Conservation (phyloP, 2,113 vertebrate species). For the Amphiprion ocellaris region DNA sequence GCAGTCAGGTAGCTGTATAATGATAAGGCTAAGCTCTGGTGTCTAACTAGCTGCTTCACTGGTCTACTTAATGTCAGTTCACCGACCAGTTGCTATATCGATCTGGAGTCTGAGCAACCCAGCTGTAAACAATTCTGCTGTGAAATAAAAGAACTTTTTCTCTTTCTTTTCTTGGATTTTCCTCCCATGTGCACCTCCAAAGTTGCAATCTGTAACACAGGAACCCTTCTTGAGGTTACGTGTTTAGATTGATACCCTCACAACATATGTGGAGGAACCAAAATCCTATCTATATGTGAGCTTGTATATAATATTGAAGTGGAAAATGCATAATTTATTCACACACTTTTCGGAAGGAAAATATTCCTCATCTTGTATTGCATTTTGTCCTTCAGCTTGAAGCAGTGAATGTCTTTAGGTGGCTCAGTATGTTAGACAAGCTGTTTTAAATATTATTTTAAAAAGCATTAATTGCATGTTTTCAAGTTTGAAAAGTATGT, state of each 20-base stretch:
- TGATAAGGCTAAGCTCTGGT: slow-evolving; percentile 57
- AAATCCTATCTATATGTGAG: not conserved
- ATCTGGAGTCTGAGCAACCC: slow-evolving; percentile 50
- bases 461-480: slow-evolving; percentile 78
- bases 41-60: slow-evolving; percentile 75
- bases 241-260: not conserved
- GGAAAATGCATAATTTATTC: too few relatives aligned
- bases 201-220: slow-evolving; percentile 10
- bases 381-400: slow-evolving; percentile 85
- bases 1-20: slow-evolving; percentile 45
- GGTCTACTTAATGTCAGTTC: slow-evolving; percentile 69
- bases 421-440: slow-evolving; percentile 78
- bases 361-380: slow-evolving; percentile 79
- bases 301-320: not conserved
- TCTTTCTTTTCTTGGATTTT: slow-evolving; percentile 38
- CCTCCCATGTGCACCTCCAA: slow-evolving; percentile 13
- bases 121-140: slow-evolving; percentile 52
- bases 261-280: not conserved
- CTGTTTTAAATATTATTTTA: slow-evolving; percentile 76
- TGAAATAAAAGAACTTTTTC: slow-evolving; percentile 29
- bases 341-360: slow-evolving; percentile 32
- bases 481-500: slow-evolving; percentile 77
- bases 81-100: slow-evolving; percentile 60
- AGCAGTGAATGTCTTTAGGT: slow-evolving; percentile 83
- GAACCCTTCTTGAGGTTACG: not conserved